A percentile compares a stretch with the other conserved stretches of the same genome.
These are phyloP conservation scores for Blennius ocellaris DNA, from an alignment of 2,113 vertebrate species.

Conservation along the genomic window DNA sequence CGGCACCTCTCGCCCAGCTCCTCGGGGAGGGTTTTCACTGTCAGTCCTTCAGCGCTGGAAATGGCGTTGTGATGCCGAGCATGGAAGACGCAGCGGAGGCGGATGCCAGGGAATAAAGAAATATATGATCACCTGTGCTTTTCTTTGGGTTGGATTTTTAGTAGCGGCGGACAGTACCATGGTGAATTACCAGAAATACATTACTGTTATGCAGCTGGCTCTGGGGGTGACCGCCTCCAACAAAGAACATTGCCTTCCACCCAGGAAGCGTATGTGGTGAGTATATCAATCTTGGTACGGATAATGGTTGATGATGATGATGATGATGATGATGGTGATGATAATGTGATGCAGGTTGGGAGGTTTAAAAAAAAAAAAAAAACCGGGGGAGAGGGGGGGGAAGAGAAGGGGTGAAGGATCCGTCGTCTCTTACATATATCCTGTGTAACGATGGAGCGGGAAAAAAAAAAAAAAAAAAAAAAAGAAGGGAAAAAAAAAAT, in stretches of 20 bases:
- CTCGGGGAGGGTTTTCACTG: conserved; percentile 80
- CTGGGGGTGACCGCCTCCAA: conserved; percentile 98
- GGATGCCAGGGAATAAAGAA: conserved; percentile 89
- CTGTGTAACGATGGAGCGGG: conserved; percentile 54
- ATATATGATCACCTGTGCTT: conserved; percentile 93
- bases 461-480: conserved; percentile 9
- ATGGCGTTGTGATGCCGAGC: conserved; percentile 86
- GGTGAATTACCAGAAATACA: conserved; percentile 99
- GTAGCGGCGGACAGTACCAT: conserved; percentile 91
- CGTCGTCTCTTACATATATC: conserved; percentile 55
- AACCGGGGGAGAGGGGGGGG: background rate
- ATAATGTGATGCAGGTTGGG: conserved; percentile 72
- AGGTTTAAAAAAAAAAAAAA: background rate
- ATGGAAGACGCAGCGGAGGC: conserved; percentile 87
- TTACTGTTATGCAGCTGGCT: conserved; percentile 99
- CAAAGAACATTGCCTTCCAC: conserved; percentile 95
- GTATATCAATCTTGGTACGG: conserved; percentile 82
- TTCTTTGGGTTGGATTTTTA: conserved; percentile 89
- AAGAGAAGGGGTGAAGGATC: background rate
- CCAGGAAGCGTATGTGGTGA: conserved; percentile 97
- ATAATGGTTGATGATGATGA: conserved; percentile 47
- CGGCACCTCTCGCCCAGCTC: conserved; percentile 75
- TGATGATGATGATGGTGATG: conserved; percentile 37
- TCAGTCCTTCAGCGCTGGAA: conserved; percentile 84
- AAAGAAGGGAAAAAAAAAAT: conserved; percentile 46